These are phyloP conservation scores for Mimumesa dahlbomi DNA, from an alignment of 2,888 invertebrate species.

Conservation along the genomic window DNA sequence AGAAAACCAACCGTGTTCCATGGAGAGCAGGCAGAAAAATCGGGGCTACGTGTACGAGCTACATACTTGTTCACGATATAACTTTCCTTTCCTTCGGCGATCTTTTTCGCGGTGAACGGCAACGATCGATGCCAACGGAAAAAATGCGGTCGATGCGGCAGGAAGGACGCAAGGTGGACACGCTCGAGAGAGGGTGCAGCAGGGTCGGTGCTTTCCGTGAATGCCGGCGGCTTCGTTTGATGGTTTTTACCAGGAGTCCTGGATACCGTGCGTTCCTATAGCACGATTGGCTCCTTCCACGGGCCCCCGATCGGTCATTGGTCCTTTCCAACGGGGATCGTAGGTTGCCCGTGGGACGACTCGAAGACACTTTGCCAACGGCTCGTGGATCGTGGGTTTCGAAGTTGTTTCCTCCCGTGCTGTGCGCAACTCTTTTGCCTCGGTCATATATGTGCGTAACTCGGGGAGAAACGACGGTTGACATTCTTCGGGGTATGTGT, in stretches of 20 bases:
- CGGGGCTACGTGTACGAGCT: not conserved
- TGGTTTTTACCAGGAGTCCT: conserved; percentile 70
- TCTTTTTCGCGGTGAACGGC: conserved; percentile 58
- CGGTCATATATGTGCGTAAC: conserved; percentile 17
- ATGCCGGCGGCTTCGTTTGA: conserved; percentile 74
- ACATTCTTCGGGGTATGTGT: conserved; percentile 66
- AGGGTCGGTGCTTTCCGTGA: conserved; percentile 68
- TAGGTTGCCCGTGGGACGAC: conserved; percentile 51
- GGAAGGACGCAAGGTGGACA: conserved; percentile 66
- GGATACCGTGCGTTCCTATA: conserved; percentile 73
- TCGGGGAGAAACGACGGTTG: conserved; percentile 49
- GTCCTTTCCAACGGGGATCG: conserved; percentile 62
- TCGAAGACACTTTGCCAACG: too few relatives aligned
- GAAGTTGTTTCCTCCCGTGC: conserved; percentile 1
- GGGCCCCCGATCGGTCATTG: conserved; percentile 61
- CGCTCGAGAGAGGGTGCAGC: conserved; percentile 64
- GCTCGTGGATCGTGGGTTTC: conserved; percentile 2
- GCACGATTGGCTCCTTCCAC: conserved; percentile 68
- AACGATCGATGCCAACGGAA: conserved; percentile 59
- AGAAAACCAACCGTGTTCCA: too few relatives aligned
- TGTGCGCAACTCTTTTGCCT: conserved; percentile 27
- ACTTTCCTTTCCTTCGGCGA: conserved; percentile 55
- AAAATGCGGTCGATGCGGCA: conserved; percentile 67
- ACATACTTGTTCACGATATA: conserved; percentile 10
- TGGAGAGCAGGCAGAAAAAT: too few relatives aligned